phyloP scores from a whole-genome alignment of 2,797 vertebrate species.

The Rhinella marina region DNA sequence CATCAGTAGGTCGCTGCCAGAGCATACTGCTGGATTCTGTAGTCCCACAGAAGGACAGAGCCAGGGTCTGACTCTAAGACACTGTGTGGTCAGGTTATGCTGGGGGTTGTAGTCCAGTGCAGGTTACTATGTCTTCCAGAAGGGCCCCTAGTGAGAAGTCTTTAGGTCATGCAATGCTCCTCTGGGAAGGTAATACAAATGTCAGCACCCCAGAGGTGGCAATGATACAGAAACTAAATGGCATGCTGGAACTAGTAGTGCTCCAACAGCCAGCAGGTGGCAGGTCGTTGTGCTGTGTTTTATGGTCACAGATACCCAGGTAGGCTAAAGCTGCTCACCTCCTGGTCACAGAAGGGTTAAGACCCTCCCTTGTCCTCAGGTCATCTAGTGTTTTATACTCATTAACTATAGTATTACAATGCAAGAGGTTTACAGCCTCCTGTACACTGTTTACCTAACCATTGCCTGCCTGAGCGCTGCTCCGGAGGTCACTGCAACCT shows the following conservation, averaged over 20 bases:
- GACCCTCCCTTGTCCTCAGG: constrained; percentile 10
- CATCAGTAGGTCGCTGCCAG: background rate
- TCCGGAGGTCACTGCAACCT: background rate
- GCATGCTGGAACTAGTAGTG: constrained; percentile 3
- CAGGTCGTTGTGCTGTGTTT: too few relatives aligned
- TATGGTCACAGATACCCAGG: background rate
- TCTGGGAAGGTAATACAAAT: background rate
- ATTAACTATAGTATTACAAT: constrained; percentile 30
- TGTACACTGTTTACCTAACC: constrained; percentile 8
- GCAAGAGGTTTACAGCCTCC: background rate
- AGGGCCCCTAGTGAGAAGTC: too few relatives aligned
- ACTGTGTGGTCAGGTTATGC: background rate
- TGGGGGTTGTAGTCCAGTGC: background rate
- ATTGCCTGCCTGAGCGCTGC: background rate
- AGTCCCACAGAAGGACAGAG: background rate
- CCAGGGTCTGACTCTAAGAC: background rate
- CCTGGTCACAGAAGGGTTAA: constrained; percentile 10
- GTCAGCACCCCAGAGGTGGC: background rate
- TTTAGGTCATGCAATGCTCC: too few relatives aligned
- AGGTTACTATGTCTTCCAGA: background rate
- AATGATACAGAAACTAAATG: background rate
- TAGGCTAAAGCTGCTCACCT: background rate
- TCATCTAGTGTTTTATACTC: constrained; percentile 1
- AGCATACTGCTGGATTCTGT: background rate
- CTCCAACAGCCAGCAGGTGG: background rate